These are phyloP conservation scores for Patella pellucida DNA, from an alignment of 2,888 invertebrate species.

Conservation along the genomic window DNA sequence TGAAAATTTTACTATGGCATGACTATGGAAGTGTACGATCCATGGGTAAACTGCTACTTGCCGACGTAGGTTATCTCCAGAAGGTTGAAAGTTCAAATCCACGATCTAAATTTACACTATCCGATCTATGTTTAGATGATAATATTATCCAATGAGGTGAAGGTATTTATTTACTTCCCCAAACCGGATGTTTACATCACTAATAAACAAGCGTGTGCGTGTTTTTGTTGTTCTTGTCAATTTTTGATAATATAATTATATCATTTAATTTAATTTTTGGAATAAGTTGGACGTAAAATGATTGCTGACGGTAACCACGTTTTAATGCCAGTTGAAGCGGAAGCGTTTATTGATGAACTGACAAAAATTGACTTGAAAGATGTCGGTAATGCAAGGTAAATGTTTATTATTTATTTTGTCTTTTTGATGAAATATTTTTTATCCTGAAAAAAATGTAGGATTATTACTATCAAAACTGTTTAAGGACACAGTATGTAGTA, in stretches of 20 bases:
- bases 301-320: conserved; percentile 47
- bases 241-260: background rate
- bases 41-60: too few species aligned
- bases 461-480: background rate
- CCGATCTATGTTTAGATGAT: background rate
- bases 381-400: conserved; percentile 78
- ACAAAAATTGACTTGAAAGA: conserved; percentile 78
- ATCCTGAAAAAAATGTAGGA: background rate
- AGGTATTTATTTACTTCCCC: background rate
- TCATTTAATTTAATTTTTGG: too few species aligned
- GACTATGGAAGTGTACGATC: too few species aligned
- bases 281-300: conserved; percentile 20
- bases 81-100: too few species aligned
- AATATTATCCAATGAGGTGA: background rate
- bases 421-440: background rate
- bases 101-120: too few species aligned
- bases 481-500: background rate
- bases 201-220: conserved; percentile 5
- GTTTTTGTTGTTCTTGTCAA: background rate
- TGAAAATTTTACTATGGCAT: too few species aligned
- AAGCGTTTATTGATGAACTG: conserved; percentile 82
- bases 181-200: conserved; percentile 1
- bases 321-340: conserved; percentile 76
- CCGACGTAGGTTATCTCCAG: too few species aligned
- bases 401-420: background rate